phyloP scores from a whole-genome alignment of 2,113 vertebrate genomes.

The Siphamia tubifer region DNA sequence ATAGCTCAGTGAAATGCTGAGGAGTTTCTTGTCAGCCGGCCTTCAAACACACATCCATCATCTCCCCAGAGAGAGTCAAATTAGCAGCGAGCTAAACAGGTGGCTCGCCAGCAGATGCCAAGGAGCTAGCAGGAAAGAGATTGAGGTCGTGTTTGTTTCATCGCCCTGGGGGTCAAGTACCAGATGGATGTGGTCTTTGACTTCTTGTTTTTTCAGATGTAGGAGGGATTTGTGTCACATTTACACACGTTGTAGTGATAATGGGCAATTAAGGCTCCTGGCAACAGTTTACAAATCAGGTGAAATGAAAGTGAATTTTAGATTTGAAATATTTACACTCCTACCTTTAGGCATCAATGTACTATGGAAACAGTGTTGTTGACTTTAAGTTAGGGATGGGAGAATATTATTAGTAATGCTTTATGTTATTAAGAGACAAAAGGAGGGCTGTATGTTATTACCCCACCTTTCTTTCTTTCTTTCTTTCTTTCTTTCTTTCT shows the following conservation, averaged over 20 bases:
- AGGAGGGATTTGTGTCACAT: neutral
- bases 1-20: neutral
- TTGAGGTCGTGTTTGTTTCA: slow-evolving; percentile 74
- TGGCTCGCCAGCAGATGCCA: slow-evolving; percentile 57
- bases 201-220: slow-evolving; percentile 24
- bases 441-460: no score
- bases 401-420: slow-evolving; percentile 1
- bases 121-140: slow-evolving; percentile 52
- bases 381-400: neutral
- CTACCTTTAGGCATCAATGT: neutral
- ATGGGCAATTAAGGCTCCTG: slow-evolving; percentile 33
- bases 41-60: slow-evolving; percentile 64
- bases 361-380: neutral
- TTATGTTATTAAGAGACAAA: neutral
- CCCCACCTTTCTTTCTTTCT: no score
- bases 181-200: slow-evolving; percentile 45
- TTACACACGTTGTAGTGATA: neutral
- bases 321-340: neutral
- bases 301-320: neutral
- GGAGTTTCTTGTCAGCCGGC: slow-evolving; percentile 41
- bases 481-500: no score
- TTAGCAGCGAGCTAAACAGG: slow-evolving; percentile 65
- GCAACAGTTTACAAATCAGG: slow-evolving; percentile 4
- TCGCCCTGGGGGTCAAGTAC: slow-evolving; percentile 48
- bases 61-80: slow-evolving; percentile 64